Evolutionary conservation across 2,113 vertebrate species (phyloP).

Genomic region (Cebus imitator): DNA sequence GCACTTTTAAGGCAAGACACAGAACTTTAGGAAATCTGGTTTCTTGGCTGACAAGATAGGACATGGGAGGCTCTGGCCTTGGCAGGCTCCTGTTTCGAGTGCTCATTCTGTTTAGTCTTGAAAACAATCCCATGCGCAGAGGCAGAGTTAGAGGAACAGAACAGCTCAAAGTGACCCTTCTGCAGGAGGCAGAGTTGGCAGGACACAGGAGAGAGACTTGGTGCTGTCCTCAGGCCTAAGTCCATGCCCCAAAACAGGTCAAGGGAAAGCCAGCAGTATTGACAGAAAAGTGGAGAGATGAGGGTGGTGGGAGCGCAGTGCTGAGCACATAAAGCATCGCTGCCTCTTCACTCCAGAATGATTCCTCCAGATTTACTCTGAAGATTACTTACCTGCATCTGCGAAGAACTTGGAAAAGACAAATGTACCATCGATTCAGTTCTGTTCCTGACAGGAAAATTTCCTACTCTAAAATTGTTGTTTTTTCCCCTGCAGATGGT

Average conservation of each 20-base stretch:
- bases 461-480: not conserved
- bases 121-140: not conserved
- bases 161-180: too few relatives aligned
- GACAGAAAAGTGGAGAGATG: not conserved
- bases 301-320: accelerated
- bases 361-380: not conserved
- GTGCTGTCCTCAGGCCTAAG: accelerated
- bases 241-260: accelerated
- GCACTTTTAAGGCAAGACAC: too few relatives aligned
- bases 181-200: not conserved
- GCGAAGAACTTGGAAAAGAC: not conserved
- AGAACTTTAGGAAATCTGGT: too few relatives aligned
- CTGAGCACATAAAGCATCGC: too few relatives aligned
- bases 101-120: accelerated
- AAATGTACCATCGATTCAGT: not conserved
- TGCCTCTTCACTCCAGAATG: accelerated
- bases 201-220: accelerated
- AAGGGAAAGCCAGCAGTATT: too few relatives aligned
- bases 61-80: too few relatives aligned
- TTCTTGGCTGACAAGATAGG: too few relatives aligned
- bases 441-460: not conserved
- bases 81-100: accelerated
- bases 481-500: not conserved
- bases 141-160: not conserved
- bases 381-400: not conserved